Conservation (phyloP, 2,113 vertebrate species). For the Misgurnus mizolepis region DNA sequence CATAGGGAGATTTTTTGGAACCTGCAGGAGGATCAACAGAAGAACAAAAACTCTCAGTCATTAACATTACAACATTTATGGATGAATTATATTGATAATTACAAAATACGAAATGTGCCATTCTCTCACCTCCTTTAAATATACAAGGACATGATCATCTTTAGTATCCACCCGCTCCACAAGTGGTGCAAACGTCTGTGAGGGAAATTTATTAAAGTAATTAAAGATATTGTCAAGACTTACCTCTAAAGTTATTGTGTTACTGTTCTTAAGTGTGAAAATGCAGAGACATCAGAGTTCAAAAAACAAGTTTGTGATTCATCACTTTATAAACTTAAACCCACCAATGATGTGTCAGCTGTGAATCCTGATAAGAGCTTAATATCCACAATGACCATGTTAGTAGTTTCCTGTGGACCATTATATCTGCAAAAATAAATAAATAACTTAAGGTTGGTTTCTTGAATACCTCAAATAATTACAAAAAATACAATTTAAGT, state of each 20-base stretch:
- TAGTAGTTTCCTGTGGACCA: constrained; percentile 43
- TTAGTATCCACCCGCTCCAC: constrained; percentile 66
- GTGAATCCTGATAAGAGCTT: constrained; percentile 69
- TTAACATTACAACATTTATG: not conserved
- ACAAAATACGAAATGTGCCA: not conserved
- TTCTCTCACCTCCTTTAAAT: constrained; percentile 64
- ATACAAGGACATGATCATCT: constrained; percentile 63
- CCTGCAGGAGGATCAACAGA: constrained; percentile 48
- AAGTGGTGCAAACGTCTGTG: constrained; percentile 43
- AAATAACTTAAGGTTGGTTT: not conserved
- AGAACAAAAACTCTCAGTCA: too few species aligned
- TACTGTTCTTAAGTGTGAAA: too few species aligned
- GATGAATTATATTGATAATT: not conserved
- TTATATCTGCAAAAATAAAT: constrained; percentile 37
- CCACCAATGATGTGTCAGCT: constrained; percentile 45
- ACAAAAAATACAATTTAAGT: not conserved
- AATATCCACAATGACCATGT: constrained; percentile 72
- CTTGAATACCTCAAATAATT: not conserved
- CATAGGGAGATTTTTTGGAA: constrained; percentile 37
- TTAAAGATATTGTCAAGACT: too few species aligned
- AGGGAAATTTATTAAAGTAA: not conserved
- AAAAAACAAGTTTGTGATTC: not conserved
- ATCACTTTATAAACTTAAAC: not conserved
- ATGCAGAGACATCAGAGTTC: too few species aligned
- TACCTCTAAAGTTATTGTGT: too few species aligned